Base-by-base conservation (phyloP, 2,797 vertebrate species). In the Coendou prehensilis region DNA sequence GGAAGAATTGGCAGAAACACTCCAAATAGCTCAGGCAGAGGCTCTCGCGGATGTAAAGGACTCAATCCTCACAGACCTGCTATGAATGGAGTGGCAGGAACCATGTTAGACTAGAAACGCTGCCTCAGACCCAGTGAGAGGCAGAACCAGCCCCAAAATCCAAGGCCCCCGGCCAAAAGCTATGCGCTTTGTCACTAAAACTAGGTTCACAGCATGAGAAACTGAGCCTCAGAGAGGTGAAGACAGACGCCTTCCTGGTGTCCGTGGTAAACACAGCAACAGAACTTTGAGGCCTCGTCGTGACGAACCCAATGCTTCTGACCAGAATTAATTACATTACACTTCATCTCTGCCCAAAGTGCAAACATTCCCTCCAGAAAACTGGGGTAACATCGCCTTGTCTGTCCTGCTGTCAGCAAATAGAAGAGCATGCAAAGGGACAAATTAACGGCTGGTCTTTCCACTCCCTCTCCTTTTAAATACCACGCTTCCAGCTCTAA, bases 61-160 rank as follows among this genome's bases (percentile, higher is more conserved):
- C 6, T 3, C 7, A 0, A 8, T 45, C 41, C 26, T 37, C 26
- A 2, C 1, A 1, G 56, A 17, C 11, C 9, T 17, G 26, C 87
- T 18, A 0, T 0, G 10, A 26, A 2, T 20, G 13, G 8, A 57
- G 69, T 1, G n/a, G 8, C 14, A 3, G 80, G 30, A 33, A 7
- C 6, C 10, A 0, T 4, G 23, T 6, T 1, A 4, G 13, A 6
- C 52, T 1, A 0, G 45, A 7, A 17, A 13, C 0, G 4, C 17
- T 5, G 18, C 45, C 20, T 63, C 11, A 4, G 9, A 28, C 45
- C 61, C 64, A n/a, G 17, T 0, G 18, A 57, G 50, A 45, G 73
- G 23, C 8, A 18, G 64, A 37, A 9, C 10, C 78, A 37, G 37
- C 47, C 2, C 33, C 37, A 6, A 76, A 56, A 28, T 17, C 47